phyloP scores from a whole-genome alignment of 2,113 vertebrate species.

The Chamaea fasciata region DNA sequence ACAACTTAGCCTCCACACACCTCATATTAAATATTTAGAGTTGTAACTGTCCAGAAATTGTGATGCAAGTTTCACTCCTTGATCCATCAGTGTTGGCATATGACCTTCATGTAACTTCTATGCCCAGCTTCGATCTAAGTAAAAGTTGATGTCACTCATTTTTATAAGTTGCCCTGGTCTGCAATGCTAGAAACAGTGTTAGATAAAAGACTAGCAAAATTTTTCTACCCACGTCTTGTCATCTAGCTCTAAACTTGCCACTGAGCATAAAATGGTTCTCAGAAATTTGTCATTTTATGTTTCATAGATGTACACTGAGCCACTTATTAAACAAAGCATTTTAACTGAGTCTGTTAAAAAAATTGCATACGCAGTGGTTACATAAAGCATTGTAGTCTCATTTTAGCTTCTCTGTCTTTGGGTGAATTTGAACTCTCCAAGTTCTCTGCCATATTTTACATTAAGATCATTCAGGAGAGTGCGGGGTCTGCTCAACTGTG shows the following conservation, averaged over 20 bases:
- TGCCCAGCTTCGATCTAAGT: not conserved
- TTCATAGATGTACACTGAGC: not conserved
- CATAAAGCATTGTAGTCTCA: not conserved
- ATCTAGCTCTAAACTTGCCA: not conserved
- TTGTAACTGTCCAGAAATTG: not conserved
- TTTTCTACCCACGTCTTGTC: not conserved
- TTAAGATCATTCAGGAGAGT: not conserved
- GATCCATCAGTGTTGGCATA: not conserved
- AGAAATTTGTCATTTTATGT: not conserved
- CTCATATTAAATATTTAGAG: not conserved
- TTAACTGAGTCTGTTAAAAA: not conserved
- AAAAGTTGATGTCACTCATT: not conserved
- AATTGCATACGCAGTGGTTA: accelerated
- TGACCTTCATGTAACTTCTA: not conserved
- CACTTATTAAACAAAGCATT: not conserved
- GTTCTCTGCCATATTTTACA: not conserved
- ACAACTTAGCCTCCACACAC: not conserved
- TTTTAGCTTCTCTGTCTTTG: not conserved
- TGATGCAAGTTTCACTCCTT: not conserved
- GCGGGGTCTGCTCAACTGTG: not conserved
- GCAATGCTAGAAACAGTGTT: not conserved
- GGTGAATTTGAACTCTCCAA: not conserved
- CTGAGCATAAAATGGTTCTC: not conserved
- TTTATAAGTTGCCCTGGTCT: not conserved
- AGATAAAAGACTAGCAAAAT: not conserved